Evolutionary conservation across 2,797 vertebrate genomes (phyloP).

Genomic region (Orestias chungarensis): DNA sequence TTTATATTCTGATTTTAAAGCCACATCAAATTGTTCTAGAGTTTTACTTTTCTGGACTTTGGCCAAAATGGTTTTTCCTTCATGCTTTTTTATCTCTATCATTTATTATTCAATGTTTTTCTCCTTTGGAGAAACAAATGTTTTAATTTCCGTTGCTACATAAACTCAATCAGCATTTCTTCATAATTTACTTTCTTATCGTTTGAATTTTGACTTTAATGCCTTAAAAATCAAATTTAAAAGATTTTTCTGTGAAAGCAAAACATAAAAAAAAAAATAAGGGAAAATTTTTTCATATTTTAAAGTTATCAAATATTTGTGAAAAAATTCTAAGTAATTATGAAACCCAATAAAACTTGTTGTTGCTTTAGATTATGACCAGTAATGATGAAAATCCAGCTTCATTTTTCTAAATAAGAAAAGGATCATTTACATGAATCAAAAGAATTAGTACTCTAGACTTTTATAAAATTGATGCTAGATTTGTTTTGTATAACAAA

Average conservation of each 20-base stretch:
- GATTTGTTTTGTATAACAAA: neutral
- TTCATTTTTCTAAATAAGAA: neutral
- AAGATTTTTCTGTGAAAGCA: too few species aligned
- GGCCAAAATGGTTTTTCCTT: neutral
- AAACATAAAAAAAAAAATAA: too few species aligned
- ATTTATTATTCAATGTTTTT: neutral
- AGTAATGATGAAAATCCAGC: neutral
- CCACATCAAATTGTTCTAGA: neutral
- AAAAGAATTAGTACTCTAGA: neutral
- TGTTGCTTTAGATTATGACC: neutral
- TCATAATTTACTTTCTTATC: neutral
- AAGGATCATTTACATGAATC: neutral
- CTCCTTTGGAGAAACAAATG: neutral
- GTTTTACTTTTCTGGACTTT: too few species aligned
- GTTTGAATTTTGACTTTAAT: neutral
- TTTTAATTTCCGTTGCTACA: neutral
- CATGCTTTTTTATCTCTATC: neutral
- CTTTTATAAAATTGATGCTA: neutral
- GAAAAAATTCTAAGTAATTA: too few species aligned
- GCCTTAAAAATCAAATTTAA: too few species aligned
- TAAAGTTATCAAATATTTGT: too few species aligned
- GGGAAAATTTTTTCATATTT: too few species aligned
- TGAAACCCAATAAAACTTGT: too few species aligned
- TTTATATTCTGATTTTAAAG: neutral
- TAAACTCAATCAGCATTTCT: neutral